Evolutionary conservation across 2,797 vertebrate genomes (phyloP), one percentile per base, ranked within the genome.

Genomic region (Acipenser ruthenus): DNA sequence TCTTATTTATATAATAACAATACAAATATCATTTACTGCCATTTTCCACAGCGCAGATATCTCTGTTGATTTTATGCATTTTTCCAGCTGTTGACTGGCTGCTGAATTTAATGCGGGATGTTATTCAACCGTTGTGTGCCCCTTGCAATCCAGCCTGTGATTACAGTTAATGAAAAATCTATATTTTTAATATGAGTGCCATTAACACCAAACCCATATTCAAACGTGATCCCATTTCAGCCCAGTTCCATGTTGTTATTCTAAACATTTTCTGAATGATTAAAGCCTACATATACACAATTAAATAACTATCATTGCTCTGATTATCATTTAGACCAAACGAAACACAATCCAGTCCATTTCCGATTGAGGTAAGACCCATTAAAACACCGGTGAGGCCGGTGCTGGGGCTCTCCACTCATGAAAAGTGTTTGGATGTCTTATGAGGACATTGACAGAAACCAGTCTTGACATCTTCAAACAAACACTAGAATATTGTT

Each of bases 261-360:
- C 79, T 78, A 63, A 76, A 74, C 69, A 75, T 74, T 81, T 79
- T 81, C 80, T 60, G 75, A 78, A 74, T 83, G 80, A 86, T 86
- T 85, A 82, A 79, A 85, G 78, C 77, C 82, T 79, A 78, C 78
- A 77, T 85, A 79, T 73, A 79, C 77, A 82, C 77, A 79, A 84
- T 85, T 78, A 83, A 79, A 77, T 74, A 75, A 77, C 70, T 77
- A 79, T 74, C 84, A 78, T 83, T 82, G 23, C 15, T 18, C 23
- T 37, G 23, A 37, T 83, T 82, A 77, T 82, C 75, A 77, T 70
- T 37, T 37, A 37, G 23, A 77, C 82, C 74, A 77, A 79, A 65
- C 75, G 80, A 86, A 86, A 86, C 72, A 61, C 70, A 70, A 82
- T 73, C 76, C 37, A 76, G 73, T 68, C 78, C 75, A 78, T 6